Conservation (phyloP, 1,140 invertebrate genomes). For the Prorops nasuta region DNA sequence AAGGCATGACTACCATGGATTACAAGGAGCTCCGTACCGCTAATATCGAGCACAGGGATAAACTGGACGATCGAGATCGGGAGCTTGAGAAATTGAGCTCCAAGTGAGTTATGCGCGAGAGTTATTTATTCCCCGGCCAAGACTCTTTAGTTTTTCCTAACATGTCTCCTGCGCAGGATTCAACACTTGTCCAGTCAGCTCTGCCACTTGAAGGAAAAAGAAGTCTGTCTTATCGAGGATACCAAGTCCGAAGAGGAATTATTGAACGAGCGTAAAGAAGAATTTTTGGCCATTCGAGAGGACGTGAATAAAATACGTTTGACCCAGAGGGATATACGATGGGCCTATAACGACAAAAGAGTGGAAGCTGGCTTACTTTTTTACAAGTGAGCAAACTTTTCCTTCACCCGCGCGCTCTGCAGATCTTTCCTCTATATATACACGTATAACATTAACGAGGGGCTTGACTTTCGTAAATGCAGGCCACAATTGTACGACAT, state of each 20-base stretch:
- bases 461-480: too few relatives aligned
- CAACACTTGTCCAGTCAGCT: constrained; percentile 17
- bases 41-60: constrained; percentile 20
- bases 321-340: constrained; percentile 14
- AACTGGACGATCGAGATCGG: constrained; percentile 27
- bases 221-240: constrained; percentile 15
- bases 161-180: constrained; percentile 17
- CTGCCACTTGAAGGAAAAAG: constrained; percentile 29
- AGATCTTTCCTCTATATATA: too few relatives aligned
- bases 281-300: constrained; percentile 8
- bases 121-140: background rate
- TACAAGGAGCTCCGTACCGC: constrained; percentile 22
- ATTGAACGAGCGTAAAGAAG: constrained; percentile 7
- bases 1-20: constrained; percentile 30
- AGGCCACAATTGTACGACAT: constrained; percentile 27
- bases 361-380: constrained; percentile 25
- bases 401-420: background rate
- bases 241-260: constrained; percentile 13
- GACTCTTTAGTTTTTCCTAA: background rate
- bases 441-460: too few relatives aligned
- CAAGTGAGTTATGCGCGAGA: constrained; percentile 17
- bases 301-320: constrained; percentile 13
- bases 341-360: constrained; percentile 11
- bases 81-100: constrained; percentile 28
- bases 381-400: constrained; percentile 11